Evolutionary conservation across 2,888 invertebrate genomes (phyloP).

Genomic region (Lasioglossum oenotherae): DNA sequence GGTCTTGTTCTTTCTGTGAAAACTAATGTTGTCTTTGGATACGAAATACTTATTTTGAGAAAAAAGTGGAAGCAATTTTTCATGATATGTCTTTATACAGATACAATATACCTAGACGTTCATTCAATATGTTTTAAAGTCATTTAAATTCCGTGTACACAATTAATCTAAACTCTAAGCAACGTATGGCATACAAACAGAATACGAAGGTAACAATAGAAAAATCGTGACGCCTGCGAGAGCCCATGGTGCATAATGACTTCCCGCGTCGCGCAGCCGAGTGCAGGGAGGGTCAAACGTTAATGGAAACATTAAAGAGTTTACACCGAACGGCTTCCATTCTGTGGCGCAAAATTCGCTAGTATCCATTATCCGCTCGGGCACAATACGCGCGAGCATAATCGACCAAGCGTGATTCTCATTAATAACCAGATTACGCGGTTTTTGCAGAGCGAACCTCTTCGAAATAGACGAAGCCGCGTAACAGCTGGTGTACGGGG

Average conservation of each 20-base stretch:
- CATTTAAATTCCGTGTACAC: not conserved
- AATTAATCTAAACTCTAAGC: not conserved
- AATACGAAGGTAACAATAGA: not conserved
- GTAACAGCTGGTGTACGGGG: constrained; percentile 26
- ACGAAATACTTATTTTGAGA: not conserved
- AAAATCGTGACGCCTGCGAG: not conserved
- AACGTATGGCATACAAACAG: not conserved
- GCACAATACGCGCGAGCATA: constrained; percentile 28
- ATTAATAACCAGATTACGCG: constrained; percentile 70
- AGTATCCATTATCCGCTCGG: constrained; percentile 34
- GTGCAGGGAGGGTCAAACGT: not conserved
- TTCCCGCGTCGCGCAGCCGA: not conserved
- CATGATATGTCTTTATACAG: not conserved
- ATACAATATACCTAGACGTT: not conserved
- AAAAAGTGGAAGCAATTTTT: not conserved
- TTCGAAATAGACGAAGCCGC: constrained; percentile 47
- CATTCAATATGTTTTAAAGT: not conserved
- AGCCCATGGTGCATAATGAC: not conserved
- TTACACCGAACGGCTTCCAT: not conserved
- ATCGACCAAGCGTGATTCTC: constrained; percentile 57
- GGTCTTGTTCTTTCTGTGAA: not conserved
- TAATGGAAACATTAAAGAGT: not conserved
- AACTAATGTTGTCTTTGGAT: not conserved
- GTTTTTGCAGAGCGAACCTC: constrained; percentile 49
- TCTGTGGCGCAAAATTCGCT: not conserved